Evolutionary conservation across 53 echinoderm and acorn worm genomes (phyloP).

Genomic region (Holothuria leucospilota): DNA sequence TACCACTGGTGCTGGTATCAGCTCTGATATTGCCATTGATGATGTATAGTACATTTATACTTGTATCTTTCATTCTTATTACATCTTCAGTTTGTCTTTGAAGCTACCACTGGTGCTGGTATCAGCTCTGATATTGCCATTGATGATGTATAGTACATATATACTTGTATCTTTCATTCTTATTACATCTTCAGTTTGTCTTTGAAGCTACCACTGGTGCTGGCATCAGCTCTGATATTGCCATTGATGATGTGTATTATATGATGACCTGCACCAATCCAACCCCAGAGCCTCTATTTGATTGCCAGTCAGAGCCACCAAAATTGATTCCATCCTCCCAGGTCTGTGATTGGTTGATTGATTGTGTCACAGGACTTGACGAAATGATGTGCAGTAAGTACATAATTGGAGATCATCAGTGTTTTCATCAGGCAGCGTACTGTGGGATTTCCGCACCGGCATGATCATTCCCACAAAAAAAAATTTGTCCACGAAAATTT

Average conservation of each 20-base stretch:
- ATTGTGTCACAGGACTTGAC: constrained; percentile 13
- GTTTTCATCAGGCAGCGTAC: no score
- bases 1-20: no score
- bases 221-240: constrained; percentile 64
- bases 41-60: no score
- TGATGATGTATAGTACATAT: constrained; percentile 50
- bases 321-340: neutral
- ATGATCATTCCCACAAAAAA: no score
- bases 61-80: no score
- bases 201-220: constrained; percentile 62
- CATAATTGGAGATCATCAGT: no score
- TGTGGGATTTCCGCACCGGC: no score
- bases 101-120: constrained; percentile 47
- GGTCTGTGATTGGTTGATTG: constrained; percentile 45
- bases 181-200: constrained; percentile 37
- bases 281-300: constrained; percentile 14
- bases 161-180: neutral
- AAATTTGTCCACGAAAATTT: no score
- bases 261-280: constrained; percentile 9
- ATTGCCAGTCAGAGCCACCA: neutral
- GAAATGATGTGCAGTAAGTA: constrained; percentile 43
- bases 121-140: constrained; percentile 61
- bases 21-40: no score
- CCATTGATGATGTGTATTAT: constrained; percentile 65
- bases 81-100: constrained; percentile 65